Conservation (phyloP, 2,888 invertebrate species). For the Tachina grossa region DNA sequence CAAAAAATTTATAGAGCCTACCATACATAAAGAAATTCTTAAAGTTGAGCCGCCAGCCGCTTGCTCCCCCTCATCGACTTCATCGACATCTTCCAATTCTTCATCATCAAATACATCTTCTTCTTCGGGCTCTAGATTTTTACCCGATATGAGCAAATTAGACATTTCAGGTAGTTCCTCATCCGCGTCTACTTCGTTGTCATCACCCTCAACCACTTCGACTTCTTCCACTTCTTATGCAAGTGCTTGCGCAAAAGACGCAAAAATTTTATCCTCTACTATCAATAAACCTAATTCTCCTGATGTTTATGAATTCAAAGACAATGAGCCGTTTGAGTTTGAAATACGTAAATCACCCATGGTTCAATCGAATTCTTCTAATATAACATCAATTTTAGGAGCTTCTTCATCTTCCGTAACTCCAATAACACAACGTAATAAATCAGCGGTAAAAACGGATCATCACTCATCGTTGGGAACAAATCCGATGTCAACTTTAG, state of each 20-base stretch:
- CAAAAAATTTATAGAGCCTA: constrained; percentile 76
- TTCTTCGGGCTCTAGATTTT: constrained; percentile 74
- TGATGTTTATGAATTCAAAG: constrained; percentile 94
- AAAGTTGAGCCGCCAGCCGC: constrained; percentile 77
- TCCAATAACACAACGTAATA: constrained; percentile 35
- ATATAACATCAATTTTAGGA: constrained; percentile 51
- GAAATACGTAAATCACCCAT: constrained; percentile 85
- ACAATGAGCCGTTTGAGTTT: constrained; percentile 93
- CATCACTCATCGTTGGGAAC: constrained; percentile 57
- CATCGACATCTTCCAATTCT: constrained; percentile 78
- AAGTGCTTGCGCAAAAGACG: constrained; percentile 55
- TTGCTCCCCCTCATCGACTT: constrained; percentile 77
- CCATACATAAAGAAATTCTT: constrained; percentile 75
- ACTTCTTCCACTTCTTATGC: constrained; percentile 65
- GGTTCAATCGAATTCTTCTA: constrained; percentile 56
- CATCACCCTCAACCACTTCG: constrained; percentile 61
- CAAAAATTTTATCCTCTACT: constrained; percentile 32
- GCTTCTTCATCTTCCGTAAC: constrained; percentile 2
- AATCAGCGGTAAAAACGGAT: constrained; percentile 46
- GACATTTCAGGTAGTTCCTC: constrained; percentile 77
- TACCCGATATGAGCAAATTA: constrained; percentile 80
- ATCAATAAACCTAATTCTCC: constrained; percentile 73
- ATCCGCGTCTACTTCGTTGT: constrained; percentile 64
- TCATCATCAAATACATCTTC: constrained; percentile 74
- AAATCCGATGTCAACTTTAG: constrained; percentile 67